Evolutionary conservation across 2,797 vertebrate genomes (phyloP), one percentile per base, ranked within the genome.

Genomic region (Urosaurus nigricauda): DNA sequence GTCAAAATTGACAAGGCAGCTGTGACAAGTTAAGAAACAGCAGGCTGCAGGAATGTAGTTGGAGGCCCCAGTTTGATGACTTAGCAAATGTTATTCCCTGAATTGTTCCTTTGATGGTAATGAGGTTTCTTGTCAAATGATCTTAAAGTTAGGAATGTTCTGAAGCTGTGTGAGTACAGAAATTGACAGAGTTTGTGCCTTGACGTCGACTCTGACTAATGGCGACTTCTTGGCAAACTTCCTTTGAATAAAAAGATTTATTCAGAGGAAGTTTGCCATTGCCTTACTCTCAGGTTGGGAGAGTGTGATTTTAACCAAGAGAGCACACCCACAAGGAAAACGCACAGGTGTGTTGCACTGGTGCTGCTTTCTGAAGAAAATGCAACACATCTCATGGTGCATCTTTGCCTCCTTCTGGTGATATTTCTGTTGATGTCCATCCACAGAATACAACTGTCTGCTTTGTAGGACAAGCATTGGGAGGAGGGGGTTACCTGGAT

Each of bases 41-140:
- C 51, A 85, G 51, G 93, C 40, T 84, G 58, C 12, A 47, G 80
- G 85, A 19, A 89, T 88, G 13, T 11, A 89, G 4, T 13, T 29
- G 40, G 65, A 84, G 85, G 82, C 13, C 12, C 24, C 43, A 47
- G 29, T 85, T 91, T 88, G 88, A 79, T 89, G 89, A 68, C n/a
- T 79, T 84, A 37, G 43, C 73, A 88, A 86, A 43, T 78, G 13
- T 56, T 78, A 71, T 86, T 83, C 65, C 40, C 24, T 26, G 65
- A 86, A 78, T 84, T 73, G 82, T 51, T 71, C 74, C 74, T 84
- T 84, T 63, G 73, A 51, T 51, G 58, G 12, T 53, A 88, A 79
- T 79, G 63, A 91, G 85, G 75, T 11, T 37, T 78, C 78, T 40
- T 47, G 73, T 78, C 17, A 5, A 78, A 40, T 19, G 40, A 90